Evolutionary conservation across 2,888 invertebrate genomes (phyloP).

Genomic region (Cheilosia variabilis): DNA sequence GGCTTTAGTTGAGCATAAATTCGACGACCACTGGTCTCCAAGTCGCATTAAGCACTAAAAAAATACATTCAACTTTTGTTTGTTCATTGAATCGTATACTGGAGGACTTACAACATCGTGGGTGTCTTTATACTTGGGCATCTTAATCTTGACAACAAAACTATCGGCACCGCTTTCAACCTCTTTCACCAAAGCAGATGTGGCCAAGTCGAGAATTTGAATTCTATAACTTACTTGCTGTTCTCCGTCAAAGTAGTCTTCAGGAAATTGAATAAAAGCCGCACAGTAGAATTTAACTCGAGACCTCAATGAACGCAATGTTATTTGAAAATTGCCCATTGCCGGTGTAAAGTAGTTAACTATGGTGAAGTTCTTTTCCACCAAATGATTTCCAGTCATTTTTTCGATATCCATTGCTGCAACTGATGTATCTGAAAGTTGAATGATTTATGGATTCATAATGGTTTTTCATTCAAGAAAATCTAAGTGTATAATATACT

Average conservation of each 20-base stretch:
- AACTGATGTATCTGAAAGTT: constrained; percentile 50
- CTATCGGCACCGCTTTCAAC: constrained; percentile 16
- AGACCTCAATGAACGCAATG: constrained; percentile 45
- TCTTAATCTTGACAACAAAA: constrained; percentile 39
- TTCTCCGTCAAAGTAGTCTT: constrained; percentile 64
- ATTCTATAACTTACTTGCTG: constrained; percentile 34
- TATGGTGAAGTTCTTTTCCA: constrained; percentile 67
- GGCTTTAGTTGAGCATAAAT: constrained; percentile 50
- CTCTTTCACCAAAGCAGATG: constrained; percentile 44
- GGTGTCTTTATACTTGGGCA: constrained; percentile 26
- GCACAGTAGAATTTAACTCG: constrained; percentile 63
- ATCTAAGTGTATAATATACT: not conserved
- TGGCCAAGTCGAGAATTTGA: constrained; percentile 53
- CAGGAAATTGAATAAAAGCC: constrained; percentile 68
- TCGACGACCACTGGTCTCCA: constrained; percentile 52
- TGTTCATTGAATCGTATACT: not conserved
- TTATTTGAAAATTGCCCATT: constrained; percentile 46
- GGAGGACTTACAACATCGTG: constrained; percentile 51
- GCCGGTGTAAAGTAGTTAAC: constrained; percentile 40
- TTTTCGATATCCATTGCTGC: constrained; percentile 66
- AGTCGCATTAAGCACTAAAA: constrained; percentile 59
- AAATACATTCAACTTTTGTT: not conserved
- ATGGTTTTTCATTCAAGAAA: too few relatives aligned
- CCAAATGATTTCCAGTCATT: constrained; percentile 63
- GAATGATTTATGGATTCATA: not conserved